phyloP scores from a whole-genome alignment of 2,888 invertebrate species.

The Horisme vitalbata region DNA sequence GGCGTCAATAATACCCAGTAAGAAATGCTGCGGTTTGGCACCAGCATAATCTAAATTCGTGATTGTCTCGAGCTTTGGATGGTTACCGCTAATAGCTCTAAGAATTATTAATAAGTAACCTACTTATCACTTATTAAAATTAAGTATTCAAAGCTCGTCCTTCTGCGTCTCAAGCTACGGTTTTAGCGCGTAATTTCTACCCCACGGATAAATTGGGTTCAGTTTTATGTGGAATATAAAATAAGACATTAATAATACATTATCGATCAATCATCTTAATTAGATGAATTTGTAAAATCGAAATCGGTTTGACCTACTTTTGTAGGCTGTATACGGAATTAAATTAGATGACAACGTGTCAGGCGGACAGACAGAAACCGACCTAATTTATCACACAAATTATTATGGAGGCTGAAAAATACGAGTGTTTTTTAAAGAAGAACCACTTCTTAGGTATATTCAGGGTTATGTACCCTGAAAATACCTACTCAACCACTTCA shows the following conservation, averaged over 20 bases:
- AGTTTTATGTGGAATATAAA: conserved; percentile 35
- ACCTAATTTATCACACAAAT: conserved; percentile 49
- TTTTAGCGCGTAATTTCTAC: conserved; percentile 51
- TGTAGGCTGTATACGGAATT: conserved; percentile 38
- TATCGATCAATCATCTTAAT: conserved; percentile 18
- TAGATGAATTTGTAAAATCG: not conserved
- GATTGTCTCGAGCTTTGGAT: not conserved
- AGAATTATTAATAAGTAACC: conserved; percentile 23
- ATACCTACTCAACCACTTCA: no score
- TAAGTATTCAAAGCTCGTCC: conserved; percentile 56
- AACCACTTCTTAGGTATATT: no score
- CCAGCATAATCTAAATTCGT: not conserved
- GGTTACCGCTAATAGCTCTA: conserved; percentile 17
- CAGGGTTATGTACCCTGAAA: no score
- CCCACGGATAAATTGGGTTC: conserved; percentile 40
- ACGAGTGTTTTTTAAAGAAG: no score
- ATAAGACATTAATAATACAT: conserved; percentile 5
- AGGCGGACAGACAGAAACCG: conserved; percentile 32
- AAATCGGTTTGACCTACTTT: not conserved
- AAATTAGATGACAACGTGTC: conserved; percentile 37
- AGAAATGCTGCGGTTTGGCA: no score
- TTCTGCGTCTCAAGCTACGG: conserved; percentile 38
- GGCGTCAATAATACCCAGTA: no score
- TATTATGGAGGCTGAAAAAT: conserved; percentile 38
- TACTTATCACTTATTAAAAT: conserved; percentile 43